Percentiles rank a stretch among this genome's conserved stretches.
These are phyloP conservation scores for Xanthorhoe designata DNA, from an alignment of 2,888 invertebrate genomes.

Conservation along the genomic window DNA sequence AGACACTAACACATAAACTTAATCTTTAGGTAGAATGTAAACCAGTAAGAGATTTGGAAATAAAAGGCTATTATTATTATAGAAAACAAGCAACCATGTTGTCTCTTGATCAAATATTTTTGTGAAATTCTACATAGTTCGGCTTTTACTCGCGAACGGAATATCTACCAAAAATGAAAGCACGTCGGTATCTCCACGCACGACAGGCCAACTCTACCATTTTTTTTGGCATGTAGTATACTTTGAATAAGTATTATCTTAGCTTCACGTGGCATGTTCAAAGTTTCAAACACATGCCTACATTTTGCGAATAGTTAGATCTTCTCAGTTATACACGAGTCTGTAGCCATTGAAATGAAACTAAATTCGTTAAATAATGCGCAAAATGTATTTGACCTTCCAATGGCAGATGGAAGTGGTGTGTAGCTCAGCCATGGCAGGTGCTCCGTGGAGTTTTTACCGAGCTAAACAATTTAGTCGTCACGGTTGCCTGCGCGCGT, in stretches of 20 bases:
- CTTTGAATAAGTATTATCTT: background rate
- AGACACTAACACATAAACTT: too few species aligned
- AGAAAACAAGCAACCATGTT: too few species aligned
- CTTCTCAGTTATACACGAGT: background rate
- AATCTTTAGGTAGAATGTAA: too few species aligned
- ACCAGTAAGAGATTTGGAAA: too few species aligned
- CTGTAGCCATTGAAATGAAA: background rate
- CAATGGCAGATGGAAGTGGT: constrained; percentile 10
- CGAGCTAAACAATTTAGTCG: constrained; percentile 27
- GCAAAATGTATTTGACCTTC: constrained; percentile 21
- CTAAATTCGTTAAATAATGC: background rate
- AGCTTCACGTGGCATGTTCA: background rate
- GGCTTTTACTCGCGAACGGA: background rate
- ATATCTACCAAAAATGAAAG: background rate
- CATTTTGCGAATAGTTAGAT: background rate
- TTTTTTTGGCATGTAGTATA: background rate
- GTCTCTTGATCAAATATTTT: too few species aligned
- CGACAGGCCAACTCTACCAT: background rate
- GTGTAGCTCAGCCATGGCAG: constrained; percentile 10
- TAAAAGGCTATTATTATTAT: too few species aligned
- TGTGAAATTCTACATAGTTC: too few species aligned
- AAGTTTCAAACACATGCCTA: background rate
- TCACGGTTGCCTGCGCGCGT: constrained; percentile 32
- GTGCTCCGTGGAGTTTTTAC: constrained; percentile 27
- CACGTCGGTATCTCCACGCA: background rate